Evolutionary conservation across 2,888 invertebrate species (phyloP), one percentile per base, ranked within the genome.

Genomic region (Eupithecia tripunctaria): DNA sequence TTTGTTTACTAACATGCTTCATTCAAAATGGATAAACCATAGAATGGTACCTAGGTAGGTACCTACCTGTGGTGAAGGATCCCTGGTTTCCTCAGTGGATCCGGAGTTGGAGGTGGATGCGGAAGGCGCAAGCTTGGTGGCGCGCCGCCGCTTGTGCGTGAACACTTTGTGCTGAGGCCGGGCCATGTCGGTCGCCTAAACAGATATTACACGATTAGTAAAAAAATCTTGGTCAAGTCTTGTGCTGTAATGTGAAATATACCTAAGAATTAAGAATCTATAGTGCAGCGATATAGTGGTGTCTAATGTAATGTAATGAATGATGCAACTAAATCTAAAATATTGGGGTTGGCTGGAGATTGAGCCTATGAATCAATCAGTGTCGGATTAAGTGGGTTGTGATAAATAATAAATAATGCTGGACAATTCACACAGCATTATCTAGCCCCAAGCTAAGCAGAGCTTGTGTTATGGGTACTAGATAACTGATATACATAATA

Each of bases 51-150:
- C 29, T 81, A 93, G 29, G 27, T 27, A 60, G 18, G 60, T 81
- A 93, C 93, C 90, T 81, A 93, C 93, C 90, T 93, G 93, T 43
- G 93, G 93, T 68, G 93, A 92, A 10, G 86, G 90, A 71, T 93
- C 92, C 18, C 86, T 71, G 0, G 88, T 84, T 1, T 93, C 93
- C 78, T 93, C 93, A 0, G 90, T 89, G 74, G 91, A 91, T 47
- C 87, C 89, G 0, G 90, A 89, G 60, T 75, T 74, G 67, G 79
- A 77, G 36, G 70, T 72, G 14, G 78, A 75, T 1, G 74, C 47
- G 47, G 84, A 79, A 32, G 82, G 79, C 47, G 80, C 79, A 51
- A 72, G 73, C 60, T 75, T 77, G 74, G 73, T 81, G 68, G 89
- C 72, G 32, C 72, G 60, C 41, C 75, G 41, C 29, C 75, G 72